Percentiles rank a stretch among this genome's conserved stretches.
phyloP scores from a whole-genome alignment of 1,140 invertebrate species.

The Odontomachus brunneus region DNA sequence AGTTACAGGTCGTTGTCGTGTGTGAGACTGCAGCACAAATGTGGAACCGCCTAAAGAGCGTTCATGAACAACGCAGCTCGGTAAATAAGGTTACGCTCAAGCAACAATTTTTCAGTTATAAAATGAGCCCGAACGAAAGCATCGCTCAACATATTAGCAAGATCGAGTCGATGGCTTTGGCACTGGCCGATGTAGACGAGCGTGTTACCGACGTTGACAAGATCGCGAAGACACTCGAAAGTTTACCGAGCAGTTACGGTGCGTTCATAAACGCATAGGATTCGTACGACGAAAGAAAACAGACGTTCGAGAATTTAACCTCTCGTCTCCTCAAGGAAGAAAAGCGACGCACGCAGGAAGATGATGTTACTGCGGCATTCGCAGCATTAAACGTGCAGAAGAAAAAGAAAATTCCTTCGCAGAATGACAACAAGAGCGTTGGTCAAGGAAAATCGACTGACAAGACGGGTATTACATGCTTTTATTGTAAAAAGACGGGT shows the following conservation, averaged over 20 bases:
- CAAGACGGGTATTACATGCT: slow-evolving; percentile 67
- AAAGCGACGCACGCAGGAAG: neutral
- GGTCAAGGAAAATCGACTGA: slow-evolving; percentile 37
- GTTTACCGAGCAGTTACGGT: slow-evolving; percentile 72
- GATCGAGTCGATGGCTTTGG: neutral
- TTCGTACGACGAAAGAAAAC: slow-evolving; percentile 67
- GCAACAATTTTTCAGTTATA: slow-evolving; percentile 25
- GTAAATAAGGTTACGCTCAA: neutral
- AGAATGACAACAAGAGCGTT: neutral
- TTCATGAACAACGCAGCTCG: slow-evolving; percentile 1
- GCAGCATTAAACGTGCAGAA: neutral
- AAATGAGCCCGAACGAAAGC: neutral
- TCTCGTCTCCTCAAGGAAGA: slow-evolving; percentile 70
- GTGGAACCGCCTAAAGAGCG: neutral
- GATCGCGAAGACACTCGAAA: slow-evolving; percentile 77
- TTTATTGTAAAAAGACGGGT: slow-evolving; percentile 15
- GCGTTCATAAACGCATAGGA: slow-evolving; percentile 74
- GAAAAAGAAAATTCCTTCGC: too few relatives aligned
- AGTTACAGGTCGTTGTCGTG: neutral
- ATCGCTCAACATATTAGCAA: slow-evolving; percentile 31
- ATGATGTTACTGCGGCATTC: neutral
- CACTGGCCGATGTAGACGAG: slow-evolving; percentile 53
- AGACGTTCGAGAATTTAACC: slow-evolving; percentile 74
- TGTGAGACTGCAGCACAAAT: neutral
- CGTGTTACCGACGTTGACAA: slow-evolving; percentile 70